These are phyloP conservation scores for Noctilio leporinus DNA, from an alignment of 2,113 vertebrate genomes.

Conservation along the genomic window DNA sequence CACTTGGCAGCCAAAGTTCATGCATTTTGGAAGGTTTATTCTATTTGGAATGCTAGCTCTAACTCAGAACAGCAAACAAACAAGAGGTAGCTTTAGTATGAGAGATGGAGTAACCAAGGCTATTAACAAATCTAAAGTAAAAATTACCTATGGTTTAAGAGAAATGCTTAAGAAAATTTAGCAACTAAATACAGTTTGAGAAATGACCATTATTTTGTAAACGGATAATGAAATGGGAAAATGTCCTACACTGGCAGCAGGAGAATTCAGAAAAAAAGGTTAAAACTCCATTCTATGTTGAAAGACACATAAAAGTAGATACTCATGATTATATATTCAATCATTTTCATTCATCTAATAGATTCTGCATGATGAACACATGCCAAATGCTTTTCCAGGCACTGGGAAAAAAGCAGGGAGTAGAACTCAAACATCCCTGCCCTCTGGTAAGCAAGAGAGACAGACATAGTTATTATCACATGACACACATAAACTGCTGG, in stretches of 20 bases:
- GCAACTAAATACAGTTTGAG: neutral
- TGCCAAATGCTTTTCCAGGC: neutral
- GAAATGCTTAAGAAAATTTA: neutral
- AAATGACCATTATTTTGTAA: neutral
- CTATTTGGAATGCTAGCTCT: neutral
- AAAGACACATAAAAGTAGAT: neutral
- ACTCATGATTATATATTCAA: neutral
- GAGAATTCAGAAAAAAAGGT: neutral
- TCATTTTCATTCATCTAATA: neutral
- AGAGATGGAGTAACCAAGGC: neutral
- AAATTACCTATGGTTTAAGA: neutral
- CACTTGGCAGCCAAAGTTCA: neutral
- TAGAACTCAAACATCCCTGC: neutral
- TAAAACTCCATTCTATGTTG: neutral
- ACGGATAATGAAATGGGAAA: neutral
- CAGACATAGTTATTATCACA: accelerated
- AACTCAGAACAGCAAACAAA: neutral
- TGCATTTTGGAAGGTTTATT: neutral
- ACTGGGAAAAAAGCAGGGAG: neutral
- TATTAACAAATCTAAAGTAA: neutral
- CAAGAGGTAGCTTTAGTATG: neutral
- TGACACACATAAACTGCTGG: neutral
- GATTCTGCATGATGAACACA: neutral
- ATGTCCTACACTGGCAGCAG: neutral
- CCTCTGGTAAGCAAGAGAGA: neutral